Evolutionary conservation across 2,888 invertebrate species (phyloP), one percentile per base, ranked within the genome.

Genomic region (Corbicula japonica): DNA sequence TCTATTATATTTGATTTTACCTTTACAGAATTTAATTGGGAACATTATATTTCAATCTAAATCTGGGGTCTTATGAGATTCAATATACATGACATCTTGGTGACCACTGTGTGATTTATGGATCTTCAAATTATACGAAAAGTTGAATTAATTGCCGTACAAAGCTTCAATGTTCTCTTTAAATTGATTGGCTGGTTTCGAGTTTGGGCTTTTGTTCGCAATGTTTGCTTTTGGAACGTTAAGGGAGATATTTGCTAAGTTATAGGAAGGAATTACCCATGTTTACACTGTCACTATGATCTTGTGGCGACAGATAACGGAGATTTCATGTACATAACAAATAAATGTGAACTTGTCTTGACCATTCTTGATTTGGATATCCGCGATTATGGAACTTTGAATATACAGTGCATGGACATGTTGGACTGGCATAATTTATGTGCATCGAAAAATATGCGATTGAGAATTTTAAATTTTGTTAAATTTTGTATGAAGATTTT

Each of bases 281-380:
- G 50, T 71, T 71, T 61, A 62, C 54, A 30, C 32, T 50, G 71
- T 61, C 60, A 62, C 54, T 62, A 71, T 54, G 71, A 71, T 71
- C 61, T 21, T 41, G 30, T 28, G 15, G 15, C 6, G 35, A 56
- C 18, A 46, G 69, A 69, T 69, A 69, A 56, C 69, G 23, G 32
- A 10, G 69, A 26, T 34, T 46, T 21, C 38, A 69, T 46, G 34
- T 30, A n/a, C n/a, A n/a, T n/a, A n/a, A n/a, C n/a, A n/a, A n/a
- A n/a, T n/a, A 35, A 41, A 21, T 35, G 5, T n/a, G 18, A 50
- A 35, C 15, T 52, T 32, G 6, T 66, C 66, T 66, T 66, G 66
- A 66, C 66, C 66, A 66, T 38, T 66, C 54, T 8, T 52, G 54
- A 41, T 41, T 30, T 1, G 12, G 38, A 28, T 18, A 10, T 30